Base-by-base conservation (phyloP, 2,113 vertebrate genomes). In the Laticauda laticaudata region DNA sequence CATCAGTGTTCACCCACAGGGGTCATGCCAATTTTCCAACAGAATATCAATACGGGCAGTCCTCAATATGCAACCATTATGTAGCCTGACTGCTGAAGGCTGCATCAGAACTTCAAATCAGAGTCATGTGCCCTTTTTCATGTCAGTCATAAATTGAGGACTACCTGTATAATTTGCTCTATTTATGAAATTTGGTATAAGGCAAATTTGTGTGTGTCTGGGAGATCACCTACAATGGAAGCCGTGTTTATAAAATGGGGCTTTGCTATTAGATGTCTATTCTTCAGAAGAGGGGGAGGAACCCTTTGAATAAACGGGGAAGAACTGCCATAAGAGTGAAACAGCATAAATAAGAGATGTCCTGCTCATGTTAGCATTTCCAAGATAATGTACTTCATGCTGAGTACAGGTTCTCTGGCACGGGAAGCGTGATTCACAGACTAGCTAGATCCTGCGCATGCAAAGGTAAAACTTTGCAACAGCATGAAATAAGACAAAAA, bases 401-500 rank as follows among this genome's bases (percentile, higher is more conserved):
- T n/a, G 26, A 64, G 3, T 64, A 26, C 11, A 64, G 61, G 29
- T n/a, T 64, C 56, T 24, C 56, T 57, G 56, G 20, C 20, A 21
- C 0, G 1, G 20, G 55, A 20, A 5, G 5, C 20, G 0, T 6
- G 5, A 57, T 57, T 57, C 21, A 57, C 0, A 0, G 21, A 59
- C 57, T 59, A 59, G 2, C 23, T 59, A 59, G 23, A 59, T 8
- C 23, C 23, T 1, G 23, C 23, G 2, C 23, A 59, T 24, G 23
- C 0, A 3, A 0, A 59, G 59, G 10, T 61, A 3, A 61, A 61
- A 26, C 8, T 61, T 26, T 10, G 24, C 59, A 61, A 26, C 29
- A 34, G 10, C 18, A 34, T 75, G 64, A 69, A n/a, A n/a, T 5
- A 34, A 51, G 64, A 75, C 18, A 18, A 0, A 75, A 75, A 18